These are phyloP conservation scores for Thaleichthys pacificus DNA, from an alignment of 2,797 vertebrate genomes.

Conservation along the genomic window DNA sequence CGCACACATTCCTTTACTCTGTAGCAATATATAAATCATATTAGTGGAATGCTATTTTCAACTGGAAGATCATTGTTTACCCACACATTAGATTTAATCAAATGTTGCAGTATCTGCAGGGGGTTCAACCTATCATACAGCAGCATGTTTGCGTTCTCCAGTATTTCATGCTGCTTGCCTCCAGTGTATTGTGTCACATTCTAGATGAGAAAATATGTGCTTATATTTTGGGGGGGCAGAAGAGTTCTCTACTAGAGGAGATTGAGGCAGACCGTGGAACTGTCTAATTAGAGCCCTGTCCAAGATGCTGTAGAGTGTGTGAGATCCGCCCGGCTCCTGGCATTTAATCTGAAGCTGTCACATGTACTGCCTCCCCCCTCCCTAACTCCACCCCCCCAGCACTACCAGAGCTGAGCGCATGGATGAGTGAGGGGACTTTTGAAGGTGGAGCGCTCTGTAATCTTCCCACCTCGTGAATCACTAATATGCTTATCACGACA, in stretches of 20 bases:
- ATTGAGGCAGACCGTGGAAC: constrained; percentile 70
- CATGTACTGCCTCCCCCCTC: constrained; percentile 62
- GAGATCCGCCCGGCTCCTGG: constrained; percentile 70
- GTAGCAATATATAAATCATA: not conserved
- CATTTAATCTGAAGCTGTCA: constrained; percentile 80
- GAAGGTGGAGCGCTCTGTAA: constrained; percentile 65
- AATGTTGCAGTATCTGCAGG: constrained; percentile 30
- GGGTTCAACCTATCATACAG: no score
- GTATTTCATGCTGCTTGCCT: not conserved
- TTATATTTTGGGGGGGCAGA: not conserved
- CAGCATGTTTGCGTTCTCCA: no score
- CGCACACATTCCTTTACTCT: not conserved
- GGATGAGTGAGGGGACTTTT: constrained; percentile 62
- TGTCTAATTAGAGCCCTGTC: constrained; percentile 78
- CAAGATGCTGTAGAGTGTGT: constrained; percentile 71
- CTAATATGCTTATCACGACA: constrained; percentile 57
- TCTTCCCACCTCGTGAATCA: constrained; percentile 59
- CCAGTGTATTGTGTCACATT: no score
- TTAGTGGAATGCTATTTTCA: not conserved
- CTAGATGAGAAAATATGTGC: no score
- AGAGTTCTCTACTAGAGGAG: constrained; percentile 60
- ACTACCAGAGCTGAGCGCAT: constrained; percentile 56
- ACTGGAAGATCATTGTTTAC: no score
- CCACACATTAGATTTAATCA: no score
- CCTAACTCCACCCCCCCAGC: not conserved